phyloP scores from a whole-genome alignment of 1,140 invertebrate species.

The Euglossa dilemma region DNA sequence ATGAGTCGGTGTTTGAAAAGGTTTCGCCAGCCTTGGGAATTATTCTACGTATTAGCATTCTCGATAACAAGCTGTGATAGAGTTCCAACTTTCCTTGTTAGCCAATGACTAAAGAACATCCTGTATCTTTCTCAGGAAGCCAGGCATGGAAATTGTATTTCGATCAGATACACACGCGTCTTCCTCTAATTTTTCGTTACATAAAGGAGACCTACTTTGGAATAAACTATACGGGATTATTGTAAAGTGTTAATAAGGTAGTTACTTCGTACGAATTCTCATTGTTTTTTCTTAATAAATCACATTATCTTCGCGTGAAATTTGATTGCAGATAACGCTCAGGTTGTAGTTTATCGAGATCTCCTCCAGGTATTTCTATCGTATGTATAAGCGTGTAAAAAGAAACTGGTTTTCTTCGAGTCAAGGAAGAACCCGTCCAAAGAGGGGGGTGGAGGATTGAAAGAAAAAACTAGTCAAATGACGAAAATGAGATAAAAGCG shows the following conservation, averaged over 20 bases:
- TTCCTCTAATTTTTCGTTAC: not conserved
- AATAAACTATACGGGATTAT: not conserved
- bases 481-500: too few relatives aligned
- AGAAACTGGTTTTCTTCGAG: slow-evolving; percentile 7
- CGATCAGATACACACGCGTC: not conserved
- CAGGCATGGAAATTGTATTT: not conserved
- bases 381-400: not conserved
- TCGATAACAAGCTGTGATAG: not conserved
- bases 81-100: not conserved
- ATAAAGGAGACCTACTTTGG: not conserved
- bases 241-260: not conserved
- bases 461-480: not conserved
- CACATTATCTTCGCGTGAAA: not conserved
- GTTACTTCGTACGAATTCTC: not conserved
- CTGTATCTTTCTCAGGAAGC: not conserved
- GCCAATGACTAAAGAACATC: not conserved
- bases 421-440: not conserved
- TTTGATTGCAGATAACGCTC: not conserved
- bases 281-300: not conserved
- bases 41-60: slow-evolving; percentile 23
- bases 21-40: slow-evolving; percentile 28
- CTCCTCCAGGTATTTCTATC: too few relatives aligned
- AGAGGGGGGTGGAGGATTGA: too few relatives aligned
- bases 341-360: not conserved
- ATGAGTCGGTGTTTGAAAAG: slow-evolving; percentile 35